phyloP scores from a whole-genome alignment of 1,140 invertebrate genomes.

The Papilio machaon region DNA sequence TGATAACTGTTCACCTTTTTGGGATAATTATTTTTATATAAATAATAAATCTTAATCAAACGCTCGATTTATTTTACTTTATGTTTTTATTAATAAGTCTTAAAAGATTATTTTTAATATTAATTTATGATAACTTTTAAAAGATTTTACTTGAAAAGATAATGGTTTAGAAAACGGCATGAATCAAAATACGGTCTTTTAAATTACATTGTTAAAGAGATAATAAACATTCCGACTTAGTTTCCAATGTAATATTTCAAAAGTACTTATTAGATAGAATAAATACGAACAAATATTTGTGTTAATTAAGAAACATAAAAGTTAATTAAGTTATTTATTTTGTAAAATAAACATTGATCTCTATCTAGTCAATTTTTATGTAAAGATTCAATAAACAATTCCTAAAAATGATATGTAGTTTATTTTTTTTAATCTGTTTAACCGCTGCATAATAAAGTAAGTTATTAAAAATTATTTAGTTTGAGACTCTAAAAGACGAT shows the following conservation, averaged over 20 bases:
- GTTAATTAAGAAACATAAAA: neutral
- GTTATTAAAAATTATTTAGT: no score
- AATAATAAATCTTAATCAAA: neutral
- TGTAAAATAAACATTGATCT: conserved; percentile 11
- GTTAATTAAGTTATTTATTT: neutral
- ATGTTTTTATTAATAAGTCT: no score
- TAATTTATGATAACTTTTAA: no score
- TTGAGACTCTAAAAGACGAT: no score
- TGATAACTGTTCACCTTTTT: neutral
- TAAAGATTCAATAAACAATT: neutral
- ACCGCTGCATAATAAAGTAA: neutral
- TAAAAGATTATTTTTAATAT: no score
- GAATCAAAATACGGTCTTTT: neutral
- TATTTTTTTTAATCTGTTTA: neutral
- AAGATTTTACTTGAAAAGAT: no score
- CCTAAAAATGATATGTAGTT: neutral
- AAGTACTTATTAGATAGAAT: conserved; percentile 11
- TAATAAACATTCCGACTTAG: neutral
- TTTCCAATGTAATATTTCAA: neutral
- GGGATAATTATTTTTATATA: neutral
- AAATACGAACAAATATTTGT: conserved; percentile 7
- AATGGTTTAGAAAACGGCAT: no score
- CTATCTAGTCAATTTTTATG: conserved; percentile 26
- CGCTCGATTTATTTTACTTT: neutral
- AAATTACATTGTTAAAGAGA: neutral